These are phyloP conservation scores for Gouania willdenowi DNA, from an alignment of 2,797 vertebrate genomes.

Conservation along the genomic window DNA sequence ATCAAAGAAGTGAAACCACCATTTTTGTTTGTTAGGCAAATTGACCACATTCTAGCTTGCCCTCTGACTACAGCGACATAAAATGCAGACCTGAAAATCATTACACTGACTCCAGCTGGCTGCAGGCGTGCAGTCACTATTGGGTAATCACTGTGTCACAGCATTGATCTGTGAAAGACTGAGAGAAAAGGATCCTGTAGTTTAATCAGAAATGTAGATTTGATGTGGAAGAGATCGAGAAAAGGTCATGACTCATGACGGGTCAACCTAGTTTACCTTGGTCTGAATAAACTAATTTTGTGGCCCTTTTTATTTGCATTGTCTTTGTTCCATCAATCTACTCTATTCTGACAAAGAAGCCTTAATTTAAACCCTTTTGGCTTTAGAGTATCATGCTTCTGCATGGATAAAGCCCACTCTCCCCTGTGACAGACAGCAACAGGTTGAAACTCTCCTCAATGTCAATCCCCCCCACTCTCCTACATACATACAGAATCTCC, in stretches of 20 bases:
- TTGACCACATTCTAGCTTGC: slow-evolving; percentile 28
- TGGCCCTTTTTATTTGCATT: no score
- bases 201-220: slow-evolving; percentile 3
- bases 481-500: background rate
- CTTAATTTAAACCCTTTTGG: no score
- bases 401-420: slow-evolving; percentile 38
- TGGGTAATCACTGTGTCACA: slow-evolving; percentile 25
- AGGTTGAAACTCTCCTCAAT: slow-evolving; percentile 41
- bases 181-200: background rate
- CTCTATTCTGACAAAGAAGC: no score
- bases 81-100: slow-evolving; percentile 44
- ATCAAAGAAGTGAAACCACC: slow-evolving; percentile 22
- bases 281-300: no score
- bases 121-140: slow-evolving; percentile 23
- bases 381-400: slow-evolving; percentile 34
- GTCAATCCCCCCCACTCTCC: background rate
- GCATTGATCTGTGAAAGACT: slow-evolving; percentile 40
- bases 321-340: no score
- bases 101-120: slow-evolving; percentile 40
- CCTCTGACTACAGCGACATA: slow-evolving; percentile 30
- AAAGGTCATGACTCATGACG: no score
- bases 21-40: slow-evolving; percentile 54
- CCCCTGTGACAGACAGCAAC: slow-evolving; percentile 58
- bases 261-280: no score
- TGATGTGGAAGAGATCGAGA: no score